Conservation (phyloP, 2,113 vertebrate genomes). For the Ammodytes marinus region DNA sequence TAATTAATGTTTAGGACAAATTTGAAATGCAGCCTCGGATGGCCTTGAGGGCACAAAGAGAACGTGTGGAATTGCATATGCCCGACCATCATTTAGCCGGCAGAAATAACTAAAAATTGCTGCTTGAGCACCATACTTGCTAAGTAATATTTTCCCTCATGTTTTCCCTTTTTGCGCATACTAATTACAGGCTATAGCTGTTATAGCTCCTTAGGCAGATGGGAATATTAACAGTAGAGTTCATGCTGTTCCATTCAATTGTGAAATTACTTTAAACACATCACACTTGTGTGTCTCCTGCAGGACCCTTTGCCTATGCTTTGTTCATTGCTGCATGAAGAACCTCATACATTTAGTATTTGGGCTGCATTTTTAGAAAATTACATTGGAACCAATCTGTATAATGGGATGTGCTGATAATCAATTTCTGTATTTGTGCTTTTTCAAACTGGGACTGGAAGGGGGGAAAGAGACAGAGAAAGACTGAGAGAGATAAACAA, state of each 20-base stretch:
- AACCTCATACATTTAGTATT: not conserved
- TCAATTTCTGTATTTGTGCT: too few species aligned
- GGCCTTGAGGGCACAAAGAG: conserved; percentile 56
- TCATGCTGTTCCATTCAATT: not conserved
- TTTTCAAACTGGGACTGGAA: too few species aligned
- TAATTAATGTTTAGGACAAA: conserved; percentile 64
- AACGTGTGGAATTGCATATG: conserved; percentile 68
- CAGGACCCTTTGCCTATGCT: not conserved
- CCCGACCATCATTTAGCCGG: conserved; percentile 44
- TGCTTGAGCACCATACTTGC: conserved; percentile 16
- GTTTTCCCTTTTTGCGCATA: conserved; percentile 23
- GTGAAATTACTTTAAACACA: conserved; percentile 17
- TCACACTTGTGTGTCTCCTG: not conserved
- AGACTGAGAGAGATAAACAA: too few species aligned
- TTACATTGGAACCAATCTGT: too few species aligned
- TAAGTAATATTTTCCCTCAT: conserved; percentile 16
- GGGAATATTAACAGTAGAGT: not conserved
- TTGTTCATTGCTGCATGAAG: not conserved
- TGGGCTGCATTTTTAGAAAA: not conserved
- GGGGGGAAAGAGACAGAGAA: too few species aligned
- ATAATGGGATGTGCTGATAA: too few species aligned
- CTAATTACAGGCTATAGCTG: conserved; percentile 28
- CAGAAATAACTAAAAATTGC: conserved; percentile 44
- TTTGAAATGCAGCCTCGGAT: conserved; percentile 52
- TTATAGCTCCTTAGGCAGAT: not conserved